Evolutionary conservation across 2,797 vertebrate genomes (phyloP).

Genomic region (Enteromius trimaculatus): DNA sequence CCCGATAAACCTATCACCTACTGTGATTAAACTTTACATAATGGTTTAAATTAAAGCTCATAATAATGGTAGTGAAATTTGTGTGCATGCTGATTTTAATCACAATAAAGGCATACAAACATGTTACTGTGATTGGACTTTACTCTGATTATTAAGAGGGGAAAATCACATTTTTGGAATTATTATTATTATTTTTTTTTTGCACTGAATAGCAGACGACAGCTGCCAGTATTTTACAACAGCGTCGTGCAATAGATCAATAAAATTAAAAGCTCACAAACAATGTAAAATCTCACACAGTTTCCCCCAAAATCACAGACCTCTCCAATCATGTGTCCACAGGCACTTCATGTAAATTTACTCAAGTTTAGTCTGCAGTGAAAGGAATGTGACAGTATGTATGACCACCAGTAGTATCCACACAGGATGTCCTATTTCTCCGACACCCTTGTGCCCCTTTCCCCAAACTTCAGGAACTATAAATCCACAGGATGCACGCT

Average conservation of each 20-base stretch:
- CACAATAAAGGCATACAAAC: not conserved
- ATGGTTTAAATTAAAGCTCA: not conserved
- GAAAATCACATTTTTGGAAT: too few relatives aligned
- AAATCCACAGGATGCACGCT: slow-evolving; percentile 14
- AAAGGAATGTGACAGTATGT: slow-evolving; percentile 9
- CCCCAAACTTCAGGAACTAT: slow-evolving; percentile 13
- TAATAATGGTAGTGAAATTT: not conserved
- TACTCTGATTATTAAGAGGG: not conserved
- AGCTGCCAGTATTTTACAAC: not conserved
- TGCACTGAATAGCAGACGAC: not conserved
- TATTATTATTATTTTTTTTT: too few relatives aligned
- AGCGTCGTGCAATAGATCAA: not conserved
- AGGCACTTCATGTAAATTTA: not conserved
- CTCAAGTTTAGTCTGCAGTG: slow-evolving; percentile 15
- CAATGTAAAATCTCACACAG: not conserved
- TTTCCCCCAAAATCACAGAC: not conserved
- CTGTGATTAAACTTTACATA: not conserved
- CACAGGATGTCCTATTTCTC: slow-evolving; percentile 57
- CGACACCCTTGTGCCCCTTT: slow-evolving; percentile 14
- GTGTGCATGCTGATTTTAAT: not conserved
- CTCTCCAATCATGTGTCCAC: slow-evolving; percentile 13
- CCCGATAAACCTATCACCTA: not conserved
- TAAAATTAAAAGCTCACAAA: not conserved
- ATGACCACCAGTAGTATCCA: slow-evolving; percentile 12
- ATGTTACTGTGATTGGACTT: not conserved